Percentiles rank a stretch among this genome's conserved stretches.
phyloP scores from a whole-genome alignment of 2,113 vertebrate genomes.

The Nyctereutes procyonoides region DNA sequence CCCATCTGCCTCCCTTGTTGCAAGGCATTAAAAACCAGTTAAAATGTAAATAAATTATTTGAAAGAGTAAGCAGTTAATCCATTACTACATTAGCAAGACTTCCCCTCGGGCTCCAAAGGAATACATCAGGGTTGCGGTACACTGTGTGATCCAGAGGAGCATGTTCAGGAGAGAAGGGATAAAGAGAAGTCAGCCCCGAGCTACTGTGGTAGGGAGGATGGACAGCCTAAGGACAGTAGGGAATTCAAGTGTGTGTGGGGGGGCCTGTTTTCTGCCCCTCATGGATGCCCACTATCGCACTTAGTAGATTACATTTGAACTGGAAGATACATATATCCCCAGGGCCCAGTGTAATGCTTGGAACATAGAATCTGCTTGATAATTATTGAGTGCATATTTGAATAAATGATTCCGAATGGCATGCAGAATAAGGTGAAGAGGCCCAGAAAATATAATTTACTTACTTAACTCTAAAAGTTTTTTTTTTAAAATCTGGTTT shows the following conservation, averaged over 20 bases:
- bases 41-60: background rate
- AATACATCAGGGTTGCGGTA: no score
- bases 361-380: background rate
- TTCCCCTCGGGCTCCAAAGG: background rate
- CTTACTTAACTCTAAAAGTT: background rate
- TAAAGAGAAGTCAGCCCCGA: no score
- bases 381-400: background rate
- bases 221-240: background rate
- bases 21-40: background rate
- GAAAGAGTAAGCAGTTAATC: background rate
- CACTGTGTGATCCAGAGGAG: fast-evolving
- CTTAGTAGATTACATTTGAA: fast-evolving
- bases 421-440: background rate
- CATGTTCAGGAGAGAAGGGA: background rate
- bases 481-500: background rate
- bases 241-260: background rate
- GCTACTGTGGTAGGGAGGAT: fast-evolving
- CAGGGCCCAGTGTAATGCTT: background rate
- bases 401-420: background rate
- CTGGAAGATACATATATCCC: no score
- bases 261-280: background rate
- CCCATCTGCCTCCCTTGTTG: background rate
- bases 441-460: background rate
- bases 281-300: background rate
- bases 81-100: background rate